Percentiles rank a stretch among this genome's conserved stretches.
Conservation (phyloP, 2,113 vertebrate genomes). For the Brachyhypopomus gauderio region DNA sequence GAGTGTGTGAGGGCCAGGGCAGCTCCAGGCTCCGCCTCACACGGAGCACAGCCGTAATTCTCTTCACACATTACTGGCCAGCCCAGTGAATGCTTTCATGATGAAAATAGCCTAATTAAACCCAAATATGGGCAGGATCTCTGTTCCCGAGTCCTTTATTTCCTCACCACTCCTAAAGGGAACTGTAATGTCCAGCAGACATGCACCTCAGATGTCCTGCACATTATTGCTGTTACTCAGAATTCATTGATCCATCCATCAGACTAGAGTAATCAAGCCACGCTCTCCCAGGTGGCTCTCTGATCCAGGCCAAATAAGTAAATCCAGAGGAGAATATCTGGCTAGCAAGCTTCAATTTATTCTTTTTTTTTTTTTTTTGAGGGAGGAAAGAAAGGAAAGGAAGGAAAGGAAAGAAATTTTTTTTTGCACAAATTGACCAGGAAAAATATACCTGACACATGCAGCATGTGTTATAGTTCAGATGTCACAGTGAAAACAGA, state of each 20-base stretch:
- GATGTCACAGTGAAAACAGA: no score
- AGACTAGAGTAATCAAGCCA: slow-evolving; percentile 59
- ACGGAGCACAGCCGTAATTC: slow-evolving; percentile 43
- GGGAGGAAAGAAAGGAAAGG: no score
- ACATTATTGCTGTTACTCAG: slow-evolving; percentile 65
- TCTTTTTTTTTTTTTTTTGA: no score
- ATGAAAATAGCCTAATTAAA: slow-evolving; percentile 57
- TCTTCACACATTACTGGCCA: slow-evolving; percentile 29
- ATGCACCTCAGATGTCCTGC: background rate
- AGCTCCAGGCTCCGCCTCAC: slow-evolving; percentile 26
- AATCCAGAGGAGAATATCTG: background rate
- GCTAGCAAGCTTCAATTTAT: background rate
- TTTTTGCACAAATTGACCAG: background rate
- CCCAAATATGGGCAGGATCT: slow-evolving; percentile 37
- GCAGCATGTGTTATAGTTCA: slow-evolving; percentile 7
- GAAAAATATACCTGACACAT: background rate
- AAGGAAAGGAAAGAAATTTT: no score
- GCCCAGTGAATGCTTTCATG: slow-evolving; percentile 52
- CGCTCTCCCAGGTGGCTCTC: slow-evolving; percentile 41
- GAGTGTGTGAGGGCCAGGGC: slow-evolving; percentile 29
- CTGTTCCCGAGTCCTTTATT: background rate
- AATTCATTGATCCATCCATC: slow-evolving; percentile 62
- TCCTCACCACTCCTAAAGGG: background rate
- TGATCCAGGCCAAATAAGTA: slow-evolving; percentile 59
- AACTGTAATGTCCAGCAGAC: slow-evolving; percentile 28